Conservation (phyloP, 2,113 vertebrate species). For the Syrmaticus mikado region DNA sequence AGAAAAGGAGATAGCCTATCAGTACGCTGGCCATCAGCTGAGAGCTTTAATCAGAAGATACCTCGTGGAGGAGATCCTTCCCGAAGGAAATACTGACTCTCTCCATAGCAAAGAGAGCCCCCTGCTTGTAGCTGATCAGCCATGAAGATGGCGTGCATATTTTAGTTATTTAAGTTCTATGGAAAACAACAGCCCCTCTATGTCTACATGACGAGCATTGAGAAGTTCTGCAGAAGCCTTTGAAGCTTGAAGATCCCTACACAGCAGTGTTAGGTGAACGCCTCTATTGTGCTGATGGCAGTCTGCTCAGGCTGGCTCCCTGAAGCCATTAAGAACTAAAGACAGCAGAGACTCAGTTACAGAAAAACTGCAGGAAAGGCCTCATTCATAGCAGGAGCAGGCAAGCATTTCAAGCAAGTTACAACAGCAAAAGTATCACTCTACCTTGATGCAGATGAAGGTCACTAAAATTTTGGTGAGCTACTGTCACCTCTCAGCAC, state of each 20-base stretch:
- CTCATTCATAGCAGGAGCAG: background rate
- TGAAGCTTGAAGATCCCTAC: background rate
- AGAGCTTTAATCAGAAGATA: background rate
- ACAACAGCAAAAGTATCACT: background rate
- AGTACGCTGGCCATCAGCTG: background rate
- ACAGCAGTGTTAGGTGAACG: background rate
- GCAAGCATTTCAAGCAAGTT: background rate
- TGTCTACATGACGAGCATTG: fast-evolving
- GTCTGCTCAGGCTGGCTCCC: background rate
- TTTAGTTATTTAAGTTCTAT: background rate
- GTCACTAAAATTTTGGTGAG: background rate
- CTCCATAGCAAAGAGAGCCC: background rate
- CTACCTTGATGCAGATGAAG: background rate
- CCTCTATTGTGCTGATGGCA: background rate
- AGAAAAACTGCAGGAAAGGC: background rate
- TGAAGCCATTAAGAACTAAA: background rate
- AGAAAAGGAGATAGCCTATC: background rate
- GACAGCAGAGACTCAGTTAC: fast-evolving
- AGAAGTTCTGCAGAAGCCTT: background rate
- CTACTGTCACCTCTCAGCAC: background rate
- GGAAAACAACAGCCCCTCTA: background rate
- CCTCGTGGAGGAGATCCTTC: background rate
- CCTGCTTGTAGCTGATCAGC: background rate
- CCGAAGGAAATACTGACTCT: background rate
- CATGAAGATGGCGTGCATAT: background rate